phyloP scores from a whole-genome alignment of 2,797 vertebrate genomes.

The Glyptemys insculpta region DNA sequence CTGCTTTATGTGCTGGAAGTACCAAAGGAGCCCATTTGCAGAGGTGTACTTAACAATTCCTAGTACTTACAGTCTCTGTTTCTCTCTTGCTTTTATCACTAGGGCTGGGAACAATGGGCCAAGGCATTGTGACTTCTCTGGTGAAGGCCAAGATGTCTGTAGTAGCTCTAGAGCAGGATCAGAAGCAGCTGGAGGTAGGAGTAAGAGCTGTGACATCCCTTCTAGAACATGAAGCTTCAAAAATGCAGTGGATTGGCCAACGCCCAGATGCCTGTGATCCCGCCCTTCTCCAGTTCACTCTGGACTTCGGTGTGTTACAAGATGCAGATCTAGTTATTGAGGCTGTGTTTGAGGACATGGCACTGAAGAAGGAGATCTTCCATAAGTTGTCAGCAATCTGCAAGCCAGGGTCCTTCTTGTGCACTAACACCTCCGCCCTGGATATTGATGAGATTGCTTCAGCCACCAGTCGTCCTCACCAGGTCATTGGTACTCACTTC shows the following conservation, averaged over 20 bases:
- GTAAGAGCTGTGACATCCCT: slow-evolving; percentile 81
- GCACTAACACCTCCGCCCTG: slow-evolving; percentile 91
- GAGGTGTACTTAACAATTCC: not conserved
- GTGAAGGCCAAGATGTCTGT: slow-evolving; percentile 88
- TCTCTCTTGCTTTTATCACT: slow-evolving; percentile 55
- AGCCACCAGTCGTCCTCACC: slow-evolving; percentile 81
- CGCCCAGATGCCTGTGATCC: slow-evolving; percentile 51
- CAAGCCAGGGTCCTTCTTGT: slow-evolving; percentile 86
- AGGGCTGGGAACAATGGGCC: slow-evolving; percentile 97
- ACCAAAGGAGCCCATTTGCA: not conserved
- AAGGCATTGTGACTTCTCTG: slow-evolving; percentile 89
- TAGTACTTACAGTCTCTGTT: slow-evolving; percentile 18
- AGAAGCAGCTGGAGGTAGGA: slow-evolving; percentile 84
- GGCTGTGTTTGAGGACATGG: slow-evolving; percentile 94
- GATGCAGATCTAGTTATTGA: slow-evolving; percentile 91
- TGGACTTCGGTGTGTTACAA: slow-evolving; percentile 76
- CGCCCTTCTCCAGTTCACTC: slow-evolving; percentile 81
- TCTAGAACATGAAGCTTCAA: slow-evolving; percentile 86
- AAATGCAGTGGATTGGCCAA: slow-evolving; percentile 71
- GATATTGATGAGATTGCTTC: slow-evolving; percentile 90
- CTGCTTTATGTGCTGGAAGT: not conserved
- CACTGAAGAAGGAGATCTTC: slow-evolving; percentile 90
- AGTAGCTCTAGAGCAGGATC: slow-evolving; percentile 89
- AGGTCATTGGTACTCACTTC: slow-evolving; percentile 95
- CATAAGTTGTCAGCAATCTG: slow-evolving; percentile 85